Conservation (phyloP, 92 coral and sea anemone species). For the Virgularia gustaviana region DNA sequence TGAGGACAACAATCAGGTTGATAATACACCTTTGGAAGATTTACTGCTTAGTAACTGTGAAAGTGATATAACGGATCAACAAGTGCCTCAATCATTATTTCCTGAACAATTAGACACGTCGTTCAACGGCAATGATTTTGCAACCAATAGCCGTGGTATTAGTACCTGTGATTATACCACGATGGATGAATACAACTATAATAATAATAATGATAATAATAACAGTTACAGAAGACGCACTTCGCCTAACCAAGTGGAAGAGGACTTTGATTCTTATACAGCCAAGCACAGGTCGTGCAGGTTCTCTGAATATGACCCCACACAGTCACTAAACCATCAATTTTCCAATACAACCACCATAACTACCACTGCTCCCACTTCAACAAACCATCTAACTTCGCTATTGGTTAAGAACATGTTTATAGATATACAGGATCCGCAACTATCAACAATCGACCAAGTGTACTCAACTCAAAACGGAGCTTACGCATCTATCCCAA, state of each 20-base stretch:
- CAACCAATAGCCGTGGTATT: background rate
- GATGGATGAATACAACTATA: background rate
- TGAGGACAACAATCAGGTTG: background rate
- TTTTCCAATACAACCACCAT: too few relatives aligned
- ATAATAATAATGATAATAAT: background rate
- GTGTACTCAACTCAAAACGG: background rate
- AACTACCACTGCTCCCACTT: too few relatives aligned
- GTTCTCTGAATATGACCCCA: too few relatives aligned
- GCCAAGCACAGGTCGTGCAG: too few relatives aligned
- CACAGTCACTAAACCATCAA: too few relatives aligned
- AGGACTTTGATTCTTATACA: too few relatives aligned
- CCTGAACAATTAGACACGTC: constrained; percentile 1
- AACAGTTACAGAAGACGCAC: background rate
- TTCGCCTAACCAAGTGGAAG: too few relatives aligned
- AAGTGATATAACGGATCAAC: background rate
- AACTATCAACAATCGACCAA: too few relatives aligned
- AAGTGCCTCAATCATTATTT: background rate
- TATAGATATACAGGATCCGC: background rate
- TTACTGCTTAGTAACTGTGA: background rate
- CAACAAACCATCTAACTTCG: too few relatives aligned
- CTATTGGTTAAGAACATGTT: background rate
- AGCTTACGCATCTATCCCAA: background rate
- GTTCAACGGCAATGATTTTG: too few relatives aligned
- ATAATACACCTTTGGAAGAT: constrained; percentile 21
- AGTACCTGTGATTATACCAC: background rate